Evolutionary conservation across 2,797 vertebrate genomes (phyloP), one percentile per base, ranked within the genome.

Genomic region (Cryptoblepharus egeriae): DNA sequence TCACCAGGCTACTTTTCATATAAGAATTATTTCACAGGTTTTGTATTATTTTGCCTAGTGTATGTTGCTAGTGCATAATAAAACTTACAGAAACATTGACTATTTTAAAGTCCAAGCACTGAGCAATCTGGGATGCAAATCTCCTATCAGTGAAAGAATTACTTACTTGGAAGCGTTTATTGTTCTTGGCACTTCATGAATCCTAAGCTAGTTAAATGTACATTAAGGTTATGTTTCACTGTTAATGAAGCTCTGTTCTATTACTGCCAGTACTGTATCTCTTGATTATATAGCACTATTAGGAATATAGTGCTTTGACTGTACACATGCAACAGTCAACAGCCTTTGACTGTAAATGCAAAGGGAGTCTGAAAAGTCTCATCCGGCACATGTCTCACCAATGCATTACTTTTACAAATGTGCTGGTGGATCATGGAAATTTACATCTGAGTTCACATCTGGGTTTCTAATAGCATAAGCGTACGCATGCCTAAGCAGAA

Each of bases 81-180:
- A 28, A 72, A 84, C 45, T 83, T 91, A 84, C 45, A 87, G 63
- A 58, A 89, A 30, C 16, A 84, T 16, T 39, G 77, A 20, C 35
- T 70, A 77, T 85, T 91, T 83, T 79, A 81, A 86, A 91, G 64
- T 72, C 71, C 57, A 87, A 42, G 11, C 64, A 80, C 8, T 83
- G 10, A 88, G 67, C 70, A 91, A 85, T 89, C 90, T 84, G 2
- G 2, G 58, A 88, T 82, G 67, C 45, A 86, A 92, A 86, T 20
- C 77, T 89, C 55, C 75, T 75, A 88, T 24, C 86, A 87, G 60
- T 85, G 30, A 92, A 90, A 81, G 71, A 86, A 86, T 89, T 90
- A 90, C 67, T 93, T 85, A 88, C 80, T 89, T 61, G 61, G 77
- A 94, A 90, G 81, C 42, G 90, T 92, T 92, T 90, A 91, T 77